Conservation (phyloP, 2,113 vertebrate genomes). For the Calonectris borealis region DNA sequence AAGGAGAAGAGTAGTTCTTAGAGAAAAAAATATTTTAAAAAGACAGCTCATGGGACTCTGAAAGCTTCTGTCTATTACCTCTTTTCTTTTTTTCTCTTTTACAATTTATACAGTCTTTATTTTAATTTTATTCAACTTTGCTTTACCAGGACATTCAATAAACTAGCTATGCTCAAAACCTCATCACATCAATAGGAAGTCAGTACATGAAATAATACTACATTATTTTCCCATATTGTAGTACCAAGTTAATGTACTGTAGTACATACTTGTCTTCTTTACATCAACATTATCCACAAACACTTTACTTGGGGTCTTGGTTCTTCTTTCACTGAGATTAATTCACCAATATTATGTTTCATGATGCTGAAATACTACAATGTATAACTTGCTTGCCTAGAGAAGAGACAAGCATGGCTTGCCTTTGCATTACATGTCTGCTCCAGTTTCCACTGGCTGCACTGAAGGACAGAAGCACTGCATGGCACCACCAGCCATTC, state of each 20-base stretch:
- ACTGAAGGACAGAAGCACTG: background rate
- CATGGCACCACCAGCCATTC: background rate
- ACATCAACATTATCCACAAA: background rate
- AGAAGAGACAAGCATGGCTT: background rate
- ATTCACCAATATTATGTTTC: background rate
- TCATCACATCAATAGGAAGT: background rate
- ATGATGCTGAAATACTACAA: background rate
- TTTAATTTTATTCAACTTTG: conserved; percentile 20
- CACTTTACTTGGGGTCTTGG: background rate
- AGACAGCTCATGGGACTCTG: background rate
- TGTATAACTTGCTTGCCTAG: background rate
- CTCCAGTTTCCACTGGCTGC: background rate
- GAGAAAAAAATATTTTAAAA: background rate
- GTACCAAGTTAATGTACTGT: background rate
- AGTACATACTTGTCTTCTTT: background rate
- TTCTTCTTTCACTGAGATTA: background rate
- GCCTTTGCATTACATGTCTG: background rate
- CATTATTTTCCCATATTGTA: background rate
- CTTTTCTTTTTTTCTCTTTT: background rate
- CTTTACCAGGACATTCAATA: background rate
- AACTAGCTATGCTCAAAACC: background rate
- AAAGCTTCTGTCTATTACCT: background rate
- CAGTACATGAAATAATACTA: background rate
- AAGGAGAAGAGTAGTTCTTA: background rate
- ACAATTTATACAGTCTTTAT: background rate